Evolutionary conservation across 2,888 invertebrate genomes (phyloP), one percentile per base, ranked within the genome.

Genomic region (Lepas anatifera): DNA sequence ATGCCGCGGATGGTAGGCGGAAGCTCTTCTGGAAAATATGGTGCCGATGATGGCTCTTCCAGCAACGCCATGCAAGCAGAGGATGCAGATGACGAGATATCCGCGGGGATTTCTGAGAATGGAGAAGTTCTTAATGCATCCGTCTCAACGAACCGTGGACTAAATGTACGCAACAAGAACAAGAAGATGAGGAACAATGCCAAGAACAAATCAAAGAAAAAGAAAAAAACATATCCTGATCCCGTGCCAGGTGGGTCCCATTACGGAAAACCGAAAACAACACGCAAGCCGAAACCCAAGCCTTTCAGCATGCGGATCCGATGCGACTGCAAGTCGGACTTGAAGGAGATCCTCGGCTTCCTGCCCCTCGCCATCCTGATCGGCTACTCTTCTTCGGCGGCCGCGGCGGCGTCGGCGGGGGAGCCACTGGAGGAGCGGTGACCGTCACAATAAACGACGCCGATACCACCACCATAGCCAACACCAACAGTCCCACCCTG

Each of bases 401-500:
- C 64, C 11, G 64, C 64, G 25, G 64, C 64, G 2, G 3, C 64
- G 39, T 27, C 58, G 32, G 37, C 64, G 11, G 10, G 10, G 39
- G 64, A n/a, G 64, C n/a, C 18, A 3, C 64, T 4, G n/a, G 37
- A 25, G 64, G 11, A 10, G n/a, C 64, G 35, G 48, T 64, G n/a
- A 64, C 64, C n/a, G 64, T 64, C 37, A 64, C 64, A n/a, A 64
- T 64, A 37, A 64, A 64, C 64, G 64, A 64, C 39, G 64, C 64
- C 25, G 64, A 64, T 39, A 64, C 64, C 22, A 64, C 64, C 37
- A 64, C 64, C 37, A 64, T 64, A 4, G 64, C 64, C 25, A 64
- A 64, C 64, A 64, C 64, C 64, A 64, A 64, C 64, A 64, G 64
- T n/a, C 64, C 64, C 6, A 11, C 64, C 13, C 39, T 64, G n/a